Base-by-base conservation (phyloP, 2,113 vertebrate genomes). In the Rhombomys opimus region DNA sequence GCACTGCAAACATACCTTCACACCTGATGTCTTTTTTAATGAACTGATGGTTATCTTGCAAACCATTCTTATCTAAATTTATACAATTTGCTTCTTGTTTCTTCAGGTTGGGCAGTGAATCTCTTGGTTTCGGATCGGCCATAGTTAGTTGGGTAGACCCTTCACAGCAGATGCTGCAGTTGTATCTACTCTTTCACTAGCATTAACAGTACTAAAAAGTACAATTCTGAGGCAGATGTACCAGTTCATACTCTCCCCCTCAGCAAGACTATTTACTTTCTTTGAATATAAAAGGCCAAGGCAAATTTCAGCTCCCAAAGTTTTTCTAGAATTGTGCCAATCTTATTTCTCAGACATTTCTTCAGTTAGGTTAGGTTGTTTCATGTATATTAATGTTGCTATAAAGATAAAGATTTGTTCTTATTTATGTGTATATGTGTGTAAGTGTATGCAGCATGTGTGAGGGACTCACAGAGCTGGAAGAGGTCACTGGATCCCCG, bases 311-410 rank as follows among this genome's bases (percentile, higher is more conserved):
- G 63, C 67, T 95, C 85, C 76, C 23, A 78, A 61, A 50, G 32
- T 82, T 87, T 94, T 89, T 90, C 52, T 84, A 87, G 52, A 67
- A 96, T 77, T 70, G 22, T 73, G 46, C 67, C 95, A 89, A 89
- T 94, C 82, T 93, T 94, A 93, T 92, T 95, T 96, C 97, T 93
- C 12, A 81, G 67, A 54, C 61, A 78, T 95, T 94, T 95, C 65
- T 96, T 95, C 63, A 91, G 35, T 72, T 73, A 92, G 46, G 35
- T 91, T 87, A 80, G 68, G 91, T 96, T 80, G 38, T 50, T 70
- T 77, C 61, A 91, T 73, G 61, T 14, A 50, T 50, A 23, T 65
- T 91, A 75, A 87, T 95, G 78, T 23, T 20, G 88, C 78, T 91
- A 70, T 25, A 86, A 35, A 65, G 38, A 65, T 46, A 46, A 18